A percentile compares a stretch with the other conserved stretches of the same genome.
These are phyloP conservation scores for Hippocampus barbouri DNA, from an alignment of 2,113 vertebrate genomes.

Conservation along the genomic window DNA sequence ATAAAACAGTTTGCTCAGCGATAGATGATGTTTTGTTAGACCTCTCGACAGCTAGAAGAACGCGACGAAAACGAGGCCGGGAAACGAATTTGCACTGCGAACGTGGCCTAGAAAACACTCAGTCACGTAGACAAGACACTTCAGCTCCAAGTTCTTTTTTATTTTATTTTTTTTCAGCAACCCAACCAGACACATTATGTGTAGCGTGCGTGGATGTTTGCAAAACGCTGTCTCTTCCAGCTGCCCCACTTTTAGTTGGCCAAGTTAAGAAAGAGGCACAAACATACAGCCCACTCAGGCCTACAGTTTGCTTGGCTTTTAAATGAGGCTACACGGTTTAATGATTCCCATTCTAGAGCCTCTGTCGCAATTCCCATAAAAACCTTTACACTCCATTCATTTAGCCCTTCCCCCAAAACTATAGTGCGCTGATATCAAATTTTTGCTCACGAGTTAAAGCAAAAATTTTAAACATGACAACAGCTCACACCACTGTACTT, in stretches of 20 bases:
- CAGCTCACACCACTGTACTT: too few relatives aligned
- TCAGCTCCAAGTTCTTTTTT: constrained; percentile 22
- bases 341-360: neutral
- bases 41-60: constrained; percentile 30
- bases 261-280: neutral
- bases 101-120: constrained; percentile 39
- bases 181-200: constrained; percentile 32
- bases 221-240: constrained; percentile 26
- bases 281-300: neutral
- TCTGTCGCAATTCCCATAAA: neutral
- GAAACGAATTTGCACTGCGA: constrained; percentile 38
- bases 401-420: neutral
- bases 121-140: constrained; percentile 24
- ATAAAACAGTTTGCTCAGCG: constrained; percentile 15
- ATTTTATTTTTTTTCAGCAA: constrained; percentile 30
- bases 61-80: constrained; percentile 26
- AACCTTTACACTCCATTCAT: neutral
- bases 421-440: too few relatives aligned
- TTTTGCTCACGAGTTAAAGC: too few relatives aligned
- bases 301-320: neutral
- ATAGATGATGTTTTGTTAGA: constrained; percentile 26
- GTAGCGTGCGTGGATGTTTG: constrained; percentile 9
- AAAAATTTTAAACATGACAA: too few relatives aligned
- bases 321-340: neutral
- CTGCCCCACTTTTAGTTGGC: constrained; percentile 39